Evolutionary conservation across 2,797 vertebrate genomes (phyloP).

Genomic region (Apogon hyalosoma): DNA sequence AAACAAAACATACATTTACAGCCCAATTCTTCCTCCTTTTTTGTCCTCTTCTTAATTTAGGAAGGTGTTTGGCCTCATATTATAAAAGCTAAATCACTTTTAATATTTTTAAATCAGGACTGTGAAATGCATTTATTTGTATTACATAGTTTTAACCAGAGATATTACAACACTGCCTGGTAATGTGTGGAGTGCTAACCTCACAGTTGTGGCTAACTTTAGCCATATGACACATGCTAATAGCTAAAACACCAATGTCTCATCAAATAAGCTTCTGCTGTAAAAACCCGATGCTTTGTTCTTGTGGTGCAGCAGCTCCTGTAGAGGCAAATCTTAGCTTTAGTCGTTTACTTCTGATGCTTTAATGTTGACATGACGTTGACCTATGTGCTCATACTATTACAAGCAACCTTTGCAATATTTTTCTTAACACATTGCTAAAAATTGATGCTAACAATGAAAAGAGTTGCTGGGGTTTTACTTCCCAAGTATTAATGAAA

Average conservation of each 20-base stretch:
- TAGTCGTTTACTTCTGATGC: constrained; percentile 11
- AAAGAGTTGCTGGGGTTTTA: constrained; percentile 9
- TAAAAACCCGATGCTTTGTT: constrained; percentile 9
- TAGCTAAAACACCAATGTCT: constrained; percentile 36
- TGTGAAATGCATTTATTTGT: too few species aligned
- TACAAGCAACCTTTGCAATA: constrained; percentile 32
- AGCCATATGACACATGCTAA: constrained; percentile 27
- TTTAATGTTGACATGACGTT: constrained; percentile 20
- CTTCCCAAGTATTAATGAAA: background rate
- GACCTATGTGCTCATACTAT: constrained; percentile 32
- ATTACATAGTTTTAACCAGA: too few species aligned
- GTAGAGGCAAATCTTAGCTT: constrained; percentile 23
- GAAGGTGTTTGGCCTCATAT: too few species aligned
- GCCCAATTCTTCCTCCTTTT: too few species aligned
- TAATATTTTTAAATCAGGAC: too few species aligned
- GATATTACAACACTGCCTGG: too few species aligned
- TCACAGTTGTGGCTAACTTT: constrained; percentile 9
- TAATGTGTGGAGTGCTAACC: constrained; percentile 2
- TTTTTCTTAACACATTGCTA: constrained; percentile 13
- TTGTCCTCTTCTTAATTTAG: too few species aligned
- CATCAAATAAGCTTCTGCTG: constrained; percentile 12
- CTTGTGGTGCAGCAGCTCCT: constrained; percentile 1
- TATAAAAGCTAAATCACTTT: too few species aligned
- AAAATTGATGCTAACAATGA: background rate
- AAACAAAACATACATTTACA: too few species aligned